These are phyloP conservation scores for Gryllus longicercus DNA, from an alignment of 2,888 invertebrate species.

Conservation along the genomic window DNA sequence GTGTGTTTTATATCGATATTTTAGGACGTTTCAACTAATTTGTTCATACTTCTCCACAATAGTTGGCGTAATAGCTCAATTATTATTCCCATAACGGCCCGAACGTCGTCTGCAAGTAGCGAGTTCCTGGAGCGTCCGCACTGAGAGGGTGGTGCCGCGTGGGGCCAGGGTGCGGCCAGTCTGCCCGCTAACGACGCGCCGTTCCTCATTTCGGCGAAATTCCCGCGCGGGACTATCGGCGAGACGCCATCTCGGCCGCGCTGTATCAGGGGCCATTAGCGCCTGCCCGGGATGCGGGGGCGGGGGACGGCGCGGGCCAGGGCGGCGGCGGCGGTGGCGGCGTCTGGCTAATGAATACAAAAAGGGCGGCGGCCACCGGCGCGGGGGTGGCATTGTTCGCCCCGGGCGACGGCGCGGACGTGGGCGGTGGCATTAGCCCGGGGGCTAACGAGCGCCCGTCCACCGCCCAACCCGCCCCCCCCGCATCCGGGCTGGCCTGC, in stretches of 20 bases:
- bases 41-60: too few species aligned
- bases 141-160: too few species aligned
- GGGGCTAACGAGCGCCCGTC: background rate
- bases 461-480: background rate
- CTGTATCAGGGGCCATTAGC: background rate
- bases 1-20: too few species aligned
- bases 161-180: too few species aligned
- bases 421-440: constrained; percentile 4
- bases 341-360: background rate
- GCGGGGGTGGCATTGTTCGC: background rate
- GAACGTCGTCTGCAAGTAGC: too few species aligned
- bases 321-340: background rate
- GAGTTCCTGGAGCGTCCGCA: too few species aligned
- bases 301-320: background rate
- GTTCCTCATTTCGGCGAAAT: background rate
- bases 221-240: background rate
- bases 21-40: too few species aligned
- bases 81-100: too few species aligned
- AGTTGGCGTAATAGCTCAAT: too few species aligned
- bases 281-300: background rate
- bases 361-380: background rate
- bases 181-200: background rate
- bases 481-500: too few species aligned
- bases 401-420: background rate
- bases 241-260: background rate